Evolutionary conservation across 2,113 vertebrate genomes (phyloP), one percentile per base, ranked within the genome.

Genomic region (Pipa parva): DNA sequence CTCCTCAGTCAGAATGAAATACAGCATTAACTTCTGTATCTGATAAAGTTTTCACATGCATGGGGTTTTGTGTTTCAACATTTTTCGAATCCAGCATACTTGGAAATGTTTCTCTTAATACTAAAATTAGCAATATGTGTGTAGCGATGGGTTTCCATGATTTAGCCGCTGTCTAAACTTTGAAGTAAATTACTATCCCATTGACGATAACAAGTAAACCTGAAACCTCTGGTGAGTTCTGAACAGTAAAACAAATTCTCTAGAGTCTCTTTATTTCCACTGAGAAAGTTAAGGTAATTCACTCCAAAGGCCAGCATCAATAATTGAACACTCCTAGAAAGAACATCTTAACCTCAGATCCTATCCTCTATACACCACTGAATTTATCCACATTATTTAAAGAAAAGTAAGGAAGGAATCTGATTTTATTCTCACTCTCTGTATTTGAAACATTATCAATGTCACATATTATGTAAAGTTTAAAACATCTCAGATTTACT

Each of bases 311-410:
- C 5, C 39, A 42, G 17, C 17, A 42, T 42, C 39, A 42, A 42
- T 42, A n/a, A 42, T n/a, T 42, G 39, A 42, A 42, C 17, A 42
- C 39, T 42, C 39, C 39, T 42, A 42, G 39, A 42, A 42, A 42
- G 39, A 15, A 15, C 13, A 42, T 42, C 17, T 17, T 42, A 42
- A 42, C 39, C 17, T 42, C 39, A n/a, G 13, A n/a, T 42, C 17
- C 17, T 17, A 42, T n/a, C n/a, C 17, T 3, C 39, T 42, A 42
- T n/a, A 42, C 33, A n/a, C 39, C n/a, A 13, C 10, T 42, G n/a
- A n/a, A 42, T 42, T 6, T 1, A 42, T 42, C 2, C 39, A 11
- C 6, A 17, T 6, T 42, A 42, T 42, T 42, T 42, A n/a, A 2
- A n/a, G 39, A 36, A 36, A 36, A 36, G 39, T 42, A 1, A 42